phyloP scores from a whole-genome alignment of 1,140 invertebrate species.

The Meteorus sp. region DNA sequence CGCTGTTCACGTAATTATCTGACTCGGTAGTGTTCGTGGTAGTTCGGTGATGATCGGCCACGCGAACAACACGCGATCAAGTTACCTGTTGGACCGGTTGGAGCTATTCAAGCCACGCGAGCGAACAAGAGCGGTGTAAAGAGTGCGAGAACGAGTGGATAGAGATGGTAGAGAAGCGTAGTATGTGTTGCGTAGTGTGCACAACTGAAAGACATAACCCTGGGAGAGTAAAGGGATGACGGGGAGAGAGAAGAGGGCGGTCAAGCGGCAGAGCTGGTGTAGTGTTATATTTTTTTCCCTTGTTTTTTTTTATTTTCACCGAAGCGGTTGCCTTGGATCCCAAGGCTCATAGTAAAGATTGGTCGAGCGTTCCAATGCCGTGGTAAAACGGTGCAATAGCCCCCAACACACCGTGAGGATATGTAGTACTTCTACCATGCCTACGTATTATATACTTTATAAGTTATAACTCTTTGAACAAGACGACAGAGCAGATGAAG shows the following conservation, averaged over 20 bases:
- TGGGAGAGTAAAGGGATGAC: neutral
- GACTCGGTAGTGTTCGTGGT: conserved; percentile 41
- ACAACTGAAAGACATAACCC: neutral
- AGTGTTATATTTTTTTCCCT: neutral
- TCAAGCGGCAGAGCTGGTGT: neutral
- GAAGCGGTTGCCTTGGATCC: conserved; percentile 1
- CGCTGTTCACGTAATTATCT: conserved; percentile 48
- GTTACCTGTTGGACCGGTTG: conserved; percentile 33
- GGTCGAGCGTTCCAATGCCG: neutral
- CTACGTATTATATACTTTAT: conserved; percentile 8
- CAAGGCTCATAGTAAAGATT: conserved; percentile 3
- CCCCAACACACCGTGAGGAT: neutral
- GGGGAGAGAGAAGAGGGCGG: neutral
- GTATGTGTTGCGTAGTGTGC: conserved; percentile 2
- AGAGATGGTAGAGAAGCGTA: conserved; percentile 1
- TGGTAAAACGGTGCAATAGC: conserved; percentile 7
- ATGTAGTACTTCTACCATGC: neutral
- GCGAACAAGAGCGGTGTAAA: no score
- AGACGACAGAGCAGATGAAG: neutral
- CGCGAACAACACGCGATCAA: conserved; percentile 56
- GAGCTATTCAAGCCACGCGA: conserved; percentile 13
- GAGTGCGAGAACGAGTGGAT: no score
- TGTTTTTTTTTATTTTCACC: neutral
- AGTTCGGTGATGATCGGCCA: conserved; percentile 46
- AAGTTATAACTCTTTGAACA: conserved; percentile 13